Conservation (phyloP, 2,113 vertebrate genomes). For the Callipepla squamata region DNA sequence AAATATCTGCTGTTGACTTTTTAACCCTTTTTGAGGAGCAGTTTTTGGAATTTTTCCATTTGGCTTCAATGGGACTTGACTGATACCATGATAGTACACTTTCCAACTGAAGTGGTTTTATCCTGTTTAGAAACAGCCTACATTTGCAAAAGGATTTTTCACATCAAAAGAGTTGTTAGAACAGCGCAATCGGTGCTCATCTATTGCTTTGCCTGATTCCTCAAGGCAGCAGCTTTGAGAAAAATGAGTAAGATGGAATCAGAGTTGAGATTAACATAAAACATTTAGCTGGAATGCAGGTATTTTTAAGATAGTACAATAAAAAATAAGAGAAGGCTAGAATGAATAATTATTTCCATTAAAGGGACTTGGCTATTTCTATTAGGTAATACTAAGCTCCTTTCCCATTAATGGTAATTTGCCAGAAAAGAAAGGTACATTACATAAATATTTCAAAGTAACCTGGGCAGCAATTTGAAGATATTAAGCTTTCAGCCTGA, state of each 20-base stretch:
- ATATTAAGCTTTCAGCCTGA: constrained; percentile 61
- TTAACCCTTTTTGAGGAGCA: constrained; percentile 46
- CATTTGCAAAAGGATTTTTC: constrained; percentile 11
- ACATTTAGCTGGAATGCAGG: constrained; percentile 25
- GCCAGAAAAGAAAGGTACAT: constrained; percentile 59
- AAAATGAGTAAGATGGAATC: constrained; percentile 8
- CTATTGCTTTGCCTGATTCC: background rate
- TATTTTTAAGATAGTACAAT: constrained; percentile 28
- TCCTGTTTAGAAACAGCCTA: constrained; percentile 10
- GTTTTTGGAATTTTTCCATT: constrained; percentile 8
- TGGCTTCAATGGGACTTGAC: constrained; percentile 10
- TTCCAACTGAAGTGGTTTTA: constrained; percentile 12
- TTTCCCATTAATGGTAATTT: constrained; percentile 65
- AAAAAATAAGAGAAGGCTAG: background rate
- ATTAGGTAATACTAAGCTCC: constrained; percentile 33
- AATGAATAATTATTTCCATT: constrained; percentile 59
- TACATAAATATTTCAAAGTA: constrained; percentile 68
- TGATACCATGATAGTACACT: background rate
- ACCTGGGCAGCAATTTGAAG: constrained; percentile 61
- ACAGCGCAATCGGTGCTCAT: constrained; percentile 8
- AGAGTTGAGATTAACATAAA: constrained; percentile 26
- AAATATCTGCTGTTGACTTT: constrained; percentile 14
- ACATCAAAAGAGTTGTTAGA: background rate
- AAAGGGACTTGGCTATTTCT: constrained; percentile 13
- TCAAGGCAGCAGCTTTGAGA: constrained; percentile 23